Base-by-base conservation (phyloP, 2,888 invertebrate species). In the Drosophila paranaensis region DNA sequence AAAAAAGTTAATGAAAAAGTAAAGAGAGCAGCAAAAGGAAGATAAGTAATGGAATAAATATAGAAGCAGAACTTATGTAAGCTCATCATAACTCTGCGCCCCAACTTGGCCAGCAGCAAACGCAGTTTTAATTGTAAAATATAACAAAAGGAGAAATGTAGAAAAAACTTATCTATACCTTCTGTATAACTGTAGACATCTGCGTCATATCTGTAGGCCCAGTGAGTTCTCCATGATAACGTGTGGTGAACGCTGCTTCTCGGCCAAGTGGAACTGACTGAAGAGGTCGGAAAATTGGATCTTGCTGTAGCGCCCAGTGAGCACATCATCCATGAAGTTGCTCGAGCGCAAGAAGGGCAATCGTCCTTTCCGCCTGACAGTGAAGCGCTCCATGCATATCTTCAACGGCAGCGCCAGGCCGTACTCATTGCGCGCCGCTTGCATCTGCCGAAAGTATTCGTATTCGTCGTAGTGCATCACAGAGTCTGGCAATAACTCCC, bases 361-460 rank as follows among this genome's bases (percentile, higher is more conserved):
- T 63, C 94, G 93, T 3, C 95, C 95, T 10, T 96, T 93, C 93
- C 95, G 95, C 60, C 94, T 94, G 0, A 96, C 95, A 54, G 96
- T 95, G 91, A 95, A 96, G 76, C 96, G 93, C 93, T 98, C 98
- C 97, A 98, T 97, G 56, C 95, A 95, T 50, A 98, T 93, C 90
- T 95, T 95, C 50, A 98, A 93, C 0, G 98, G 98, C 11, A 97
- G 97, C 92, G 97, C 97, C 20, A 98, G 93, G 3, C 98, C 98
- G 93, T 98, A 98, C 16, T 95, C 95, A 88, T 96, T 97, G 60
- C 97, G 94, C 45, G 98, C 93, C 93, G 96, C 94, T n/a, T 95
- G 94, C 95, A 97, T 95, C 72, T 96, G 94, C 93, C 96, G 94
- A 77, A 94, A 94, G 58, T 95, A 94, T 83, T 94, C 94, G 92